Evolutionary conservation across 2,113 vertebrate species (phyloP).

Genomic region (Cyrtonyx montezumae): DNA sequence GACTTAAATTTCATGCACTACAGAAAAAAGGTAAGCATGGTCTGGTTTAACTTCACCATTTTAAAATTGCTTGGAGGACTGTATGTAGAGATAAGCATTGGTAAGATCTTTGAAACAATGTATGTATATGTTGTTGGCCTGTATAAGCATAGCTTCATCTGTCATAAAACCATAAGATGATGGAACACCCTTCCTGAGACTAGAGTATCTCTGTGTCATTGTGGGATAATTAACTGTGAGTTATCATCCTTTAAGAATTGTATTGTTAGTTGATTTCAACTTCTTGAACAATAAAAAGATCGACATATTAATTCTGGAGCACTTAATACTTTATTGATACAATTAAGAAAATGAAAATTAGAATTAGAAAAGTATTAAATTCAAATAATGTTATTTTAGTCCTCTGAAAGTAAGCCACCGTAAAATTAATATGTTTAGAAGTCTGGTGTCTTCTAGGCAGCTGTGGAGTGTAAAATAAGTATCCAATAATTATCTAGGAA

Average conservation of each 20-base stretch:
- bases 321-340: not conserved
- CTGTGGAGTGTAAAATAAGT: not conserved
- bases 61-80: not conserved
- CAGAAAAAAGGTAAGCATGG: not conserved
- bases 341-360: constrained; percentile 11
- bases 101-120: not conserved
- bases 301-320: not conserved
- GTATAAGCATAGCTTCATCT: not conserved
- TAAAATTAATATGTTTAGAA: constrained; percentile 46
- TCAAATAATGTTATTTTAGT: not conserved
- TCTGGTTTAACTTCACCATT: not conserved
- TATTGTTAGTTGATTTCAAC: not conserved
- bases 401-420: not conserved
- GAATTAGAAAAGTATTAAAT: constrained; percentile 4
- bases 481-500: not conserved
- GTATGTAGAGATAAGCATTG: not conserved
- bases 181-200: not conserved
- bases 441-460: not conserved
- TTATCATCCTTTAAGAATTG: not conserved
- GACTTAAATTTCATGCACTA: not conserved
- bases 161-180: not conserved
- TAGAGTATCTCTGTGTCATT: not conserved
- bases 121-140: not conserved
- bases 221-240: not conserved
- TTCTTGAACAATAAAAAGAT: not conserved